Evolutionary conservation across 2,113 vertebrate species (phyloP).

Genomic region (Genyomyrus donnyi): DNA sequence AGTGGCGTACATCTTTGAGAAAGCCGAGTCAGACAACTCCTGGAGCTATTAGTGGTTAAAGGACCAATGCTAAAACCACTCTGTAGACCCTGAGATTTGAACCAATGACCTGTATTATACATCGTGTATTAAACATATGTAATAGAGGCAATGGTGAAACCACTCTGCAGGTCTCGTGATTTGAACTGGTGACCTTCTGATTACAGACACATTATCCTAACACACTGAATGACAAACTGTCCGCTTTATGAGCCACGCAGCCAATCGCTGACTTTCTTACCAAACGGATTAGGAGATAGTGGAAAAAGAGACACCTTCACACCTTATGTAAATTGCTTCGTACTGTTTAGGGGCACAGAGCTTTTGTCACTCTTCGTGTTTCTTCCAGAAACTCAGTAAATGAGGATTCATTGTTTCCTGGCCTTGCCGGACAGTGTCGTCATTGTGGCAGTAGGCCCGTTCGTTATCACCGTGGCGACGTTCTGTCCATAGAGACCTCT

Average conservation of each 20-base stretch:
- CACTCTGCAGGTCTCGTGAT: not conserved
- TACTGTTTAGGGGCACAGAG: not conserved
- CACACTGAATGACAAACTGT: not conserved
- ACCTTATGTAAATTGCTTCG: constrained; percentile 20
- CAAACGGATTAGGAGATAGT: constrained; percentile 19
- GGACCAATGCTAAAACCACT: not conserved
- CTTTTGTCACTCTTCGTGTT: not conserved
- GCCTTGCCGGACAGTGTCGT: not conserved
- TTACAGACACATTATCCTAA: not conserved
- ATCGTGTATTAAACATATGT: not conserved
- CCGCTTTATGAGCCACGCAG: not conserved
- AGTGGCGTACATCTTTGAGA: not conserved
- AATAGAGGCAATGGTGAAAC: not conserved
- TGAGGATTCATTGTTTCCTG: constrained; percentile 22
- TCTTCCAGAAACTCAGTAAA: constrained; percentile 10
- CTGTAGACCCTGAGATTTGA: not conserved
- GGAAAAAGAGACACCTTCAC: constrained; percentile 23
- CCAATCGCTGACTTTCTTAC: not conserved
- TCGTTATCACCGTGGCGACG: constrained; percentile 27
- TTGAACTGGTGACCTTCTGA: not conserved
- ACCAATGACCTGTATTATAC: not conserved
- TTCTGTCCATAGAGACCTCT: constrained; percentile 15
- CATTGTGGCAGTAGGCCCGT: constrained; percentile 4
- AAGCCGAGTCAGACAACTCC: not conserved
- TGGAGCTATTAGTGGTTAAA: not conserved